Conservation (phyloP, 2,113 vertebrate genomes). For the Octodon degus region DNA sequence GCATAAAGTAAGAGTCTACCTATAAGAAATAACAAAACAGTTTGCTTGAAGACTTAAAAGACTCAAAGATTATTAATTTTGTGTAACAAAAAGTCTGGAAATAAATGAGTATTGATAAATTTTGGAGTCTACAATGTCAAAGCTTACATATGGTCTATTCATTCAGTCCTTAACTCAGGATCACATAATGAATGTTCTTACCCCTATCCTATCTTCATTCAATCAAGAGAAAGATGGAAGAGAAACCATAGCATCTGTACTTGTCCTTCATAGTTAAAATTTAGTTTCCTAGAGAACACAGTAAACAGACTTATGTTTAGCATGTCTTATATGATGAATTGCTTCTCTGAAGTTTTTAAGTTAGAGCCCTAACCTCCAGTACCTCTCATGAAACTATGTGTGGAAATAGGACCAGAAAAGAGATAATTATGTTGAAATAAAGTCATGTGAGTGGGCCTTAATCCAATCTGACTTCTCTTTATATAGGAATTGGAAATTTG, state of each 20-base stretch:
- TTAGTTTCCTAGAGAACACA: neutral
- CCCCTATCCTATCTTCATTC: neutral
- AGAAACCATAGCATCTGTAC: neutral
- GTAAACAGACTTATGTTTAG: neutral
- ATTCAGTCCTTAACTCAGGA: neutral
- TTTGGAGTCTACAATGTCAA: neutral
- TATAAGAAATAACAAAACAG: neutral
- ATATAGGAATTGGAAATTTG: neutral
- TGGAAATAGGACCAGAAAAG: neutral
- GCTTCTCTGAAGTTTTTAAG: neutral
- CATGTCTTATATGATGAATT: neutral
- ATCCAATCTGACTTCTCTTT: neutral
- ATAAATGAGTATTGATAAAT: neutral
- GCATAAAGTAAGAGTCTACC: neutral
- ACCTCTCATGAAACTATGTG: neutral
- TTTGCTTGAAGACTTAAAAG: neutral
- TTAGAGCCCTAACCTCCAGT: neutral
- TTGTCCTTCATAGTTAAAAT: neutral
- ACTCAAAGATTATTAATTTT: constrained; percentile 38
- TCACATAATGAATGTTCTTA: neutral
- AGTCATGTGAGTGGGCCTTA: neutral
- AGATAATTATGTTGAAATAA: neutral
- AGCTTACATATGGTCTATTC: neutral
- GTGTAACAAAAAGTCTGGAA: neutral
- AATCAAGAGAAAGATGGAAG: neutral